These are phyloP conservation scores for Trichacis sp. DNA, from an alignment of 2,888 invertebrate species.

Conservation along the genomic window DNA sequence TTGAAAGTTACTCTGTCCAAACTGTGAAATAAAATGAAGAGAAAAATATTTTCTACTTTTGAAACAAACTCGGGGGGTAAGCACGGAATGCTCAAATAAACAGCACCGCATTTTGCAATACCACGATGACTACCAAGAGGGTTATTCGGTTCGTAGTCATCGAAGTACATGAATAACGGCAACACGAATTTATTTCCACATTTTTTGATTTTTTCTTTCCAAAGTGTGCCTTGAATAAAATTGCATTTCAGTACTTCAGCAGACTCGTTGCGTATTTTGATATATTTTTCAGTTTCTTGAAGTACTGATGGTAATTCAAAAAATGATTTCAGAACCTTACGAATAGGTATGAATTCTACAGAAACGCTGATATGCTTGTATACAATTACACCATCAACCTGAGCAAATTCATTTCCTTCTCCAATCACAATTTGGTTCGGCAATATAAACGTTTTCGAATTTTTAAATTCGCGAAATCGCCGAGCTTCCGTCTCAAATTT, in stretches of 20 bases:
- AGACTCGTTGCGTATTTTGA: slow-evolving; percentile 16
- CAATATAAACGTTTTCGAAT: slow-evolving; percentile 28
- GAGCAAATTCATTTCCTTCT: slow-evolving; percentile 32
- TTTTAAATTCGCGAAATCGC: slow-evolving; percentile 19
- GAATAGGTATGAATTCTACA: slow-evolving; percentile 42
- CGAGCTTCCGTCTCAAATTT: slow-evolving; percentile 13
- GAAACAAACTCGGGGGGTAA: slow-evolving; percentile 22
- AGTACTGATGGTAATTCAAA: slow-evolving; percentile 40
- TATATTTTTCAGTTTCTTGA: slow-evolving; percentile 25
- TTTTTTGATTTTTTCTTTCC: slow-evolving; percentile 22
- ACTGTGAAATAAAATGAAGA: slow-evolving; percentile 25
- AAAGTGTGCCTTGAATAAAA: slow-evolving; percentile 31
- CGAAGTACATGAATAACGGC: slow-evolving; percentile 39
- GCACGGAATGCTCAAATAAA: slow-evolving; percentile 41
- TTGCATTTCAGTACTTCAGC: slow-evolving; percentile 29
- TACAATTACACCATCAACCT: background rate
- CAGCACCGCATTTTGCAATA: slow-evolving; percentile 38
- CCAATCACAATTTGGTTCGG: slow-evolving; percentile 29
- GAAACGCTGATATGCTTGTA: slow-evolving; percentile 24
- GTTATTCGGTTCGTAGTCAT: slow-evolving; percentile 45
- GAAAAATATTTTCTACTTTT: too few species aligned
- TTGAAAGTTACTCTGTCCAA: slow-evolving; percentile 28
- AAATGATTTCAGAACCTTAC: slow-evolving; percentile 38
- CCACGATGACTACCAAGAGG: slow-evolving; percentile 37
- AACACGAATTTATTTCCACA: slow-evolving; percentile 27